phyloP scores from a whole-genome alignment of 2,888 invertebrate species.

The Petrolisthes cinctipes region DNA sequence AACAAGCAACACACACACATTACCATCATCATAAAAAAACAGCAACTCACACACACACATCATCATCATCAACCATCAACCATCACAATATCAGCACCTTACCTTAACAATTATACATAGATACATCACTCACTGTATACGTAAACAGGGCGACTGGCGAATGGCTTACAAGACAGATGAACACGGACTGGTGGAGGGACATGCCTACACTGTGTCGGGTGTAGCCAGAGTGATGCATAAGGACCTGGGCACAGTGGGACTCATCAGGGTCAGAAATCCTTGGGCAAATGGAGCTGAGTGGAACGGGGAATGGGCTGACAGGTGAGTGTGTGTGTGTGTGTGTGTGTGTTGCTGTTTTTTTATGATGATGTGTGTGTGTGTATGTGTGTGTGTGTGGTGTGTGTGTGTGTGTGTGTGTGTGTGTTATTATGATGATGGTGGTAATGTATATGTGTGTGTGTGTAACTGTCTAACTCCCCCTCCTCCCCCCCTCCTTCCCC shows the following conservation, averaged over 20 bases:
- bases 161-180: slow-evolving; percentile 69
- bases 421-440: too few relatives aligned
- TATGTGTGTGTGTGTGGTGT: too few relatives aligned
- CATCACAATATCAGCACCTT: not conserved
- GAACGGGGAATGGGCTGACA: slow-evolving; percentile 72
- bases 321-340: too few relatives aligned
- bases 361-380: too few relatives aligned
- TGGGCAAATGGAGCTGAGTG: slow-evolving; percentile 72
- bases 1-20: too few relatives aligned
- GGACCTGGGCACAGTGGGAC: slow-evolving; percentile 66
- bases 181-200: slow-evolving; percentile 71
- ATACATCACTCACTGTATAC: not conserved
- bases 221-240: slow-evolving; percentile 68
- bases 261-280: slow-evolving; percentile 71
- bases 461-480: too few relatives aligned
- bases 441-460: too few relatives aligned
- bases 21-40: not conserved
- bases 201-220: slow-evolving; percentile 72
- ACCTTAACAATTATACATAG: not conserved
- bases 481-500: too few relatives aligned
- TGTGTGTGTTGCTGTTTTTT: too few relatives aligned
- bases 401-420: too few relatives aligned
- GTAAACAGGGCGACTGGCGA: slow-evolving; percentile 67
- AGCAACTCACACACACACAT: slow-evolving; percentile 19
- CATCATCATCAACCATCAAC: too few relatives aligned